Base-by-base conservation (phyloP, 2,888 invertebrate species). In the Cinara cedri region DNA sequence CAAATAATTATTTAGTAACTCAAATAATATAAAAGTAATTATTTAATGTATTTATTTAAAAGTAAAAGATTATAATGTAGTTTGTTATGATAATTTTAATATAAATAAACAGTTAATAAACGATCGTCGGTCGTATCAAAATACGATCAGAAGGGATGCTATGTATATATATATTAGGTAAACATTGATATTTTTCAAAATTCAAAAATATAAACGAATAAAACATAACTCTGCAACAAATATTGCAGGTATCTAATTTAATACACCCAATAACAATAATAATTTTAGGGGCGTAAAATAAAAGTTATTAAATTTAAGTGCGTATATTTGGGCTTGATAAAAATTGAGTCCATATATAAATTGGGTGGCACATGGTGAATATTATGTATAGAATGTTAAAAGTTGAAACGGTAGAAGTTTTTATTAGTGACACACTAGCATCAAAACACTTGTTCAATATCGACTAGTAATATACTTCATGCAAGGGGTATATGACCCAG, bases 381-480 rank as follows among this genome's bases (percentile, higher is more conserved):
- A 14, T 14, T 26, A 26, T 60, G 10, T 49, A 55, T 26, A 26
- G 14, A 51, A 60, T 57, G 1, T 3, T 26, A 72, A 46, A 34
- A 72, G 44, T 54, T 44, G 34, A 16, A 44, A 57, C 21, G 44
- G 44, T n/a, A 49, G 19, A 62, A 62, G 62, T 49, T 62, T 62
- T 62, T 72, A 49, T 49, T 49, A 4, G 49, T 62, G 49, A 62
- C 60, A 57, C 26, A 72, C 46, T 60, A 49, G 72, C 49, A 26
- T 62, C 34, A 49, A 72, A 62, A 72, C 19, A 26, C n/a, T 62
- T 51, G 49, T 62, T 51, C 10, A 62, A 72, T 72, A 62, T 72
- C 49, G 49, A 62, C 60, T 62, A 19, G 6, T 6, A 34, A 34
- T 6, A 34, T 6, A 34, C 6, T 6, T 4, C 34, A 34, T 34